Evolutionary conservation across 2,888 invertebrate genomes (phyloP).

Genomic region (Dolichopus griseipennis): DNA sequence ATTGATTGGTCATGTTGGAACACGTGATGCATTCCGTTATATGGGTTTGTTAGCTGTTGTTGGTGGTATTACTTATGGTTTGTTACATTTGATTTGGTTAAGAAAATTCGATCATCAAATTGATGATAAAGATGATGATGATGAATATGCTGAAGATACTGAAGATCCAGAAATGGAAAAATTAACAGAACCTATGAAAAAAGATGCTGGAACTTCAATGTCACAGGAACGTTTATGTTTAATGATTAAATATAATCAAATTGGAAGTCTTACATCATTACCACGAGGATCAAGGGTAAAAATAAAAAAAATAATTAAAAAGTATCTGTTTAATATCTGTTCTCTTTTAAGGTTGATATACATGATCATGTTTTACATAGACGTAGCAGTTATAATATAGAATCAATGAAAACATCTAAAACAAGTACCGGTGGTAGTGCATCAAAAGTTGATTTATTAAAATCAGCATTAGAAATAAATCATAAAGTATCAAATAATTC

Average conservation of each 20-base stretch:
- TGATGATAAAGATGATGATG: conserved; percentile 39
- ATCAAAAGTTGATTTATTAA: conserved; percentile 54
- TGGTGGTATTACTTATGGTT: conserved; percentile 60
- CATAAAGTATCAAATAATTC: conserved; percentile 47
- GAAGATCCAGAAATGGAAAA: conserved; percentile 57
- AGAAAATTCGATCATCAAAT: conserved; percentile 49
- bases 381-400: conserved; percentile 44
- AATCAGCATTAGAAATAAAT: conserved; percentile 61
- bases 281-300: conserved; percentile 55
- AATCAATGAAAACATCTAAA: conserved; percentile 36
- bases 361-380: conserved; percentile 43
- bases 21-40: conserved; percentile 66
- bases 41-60: conserved; percentile 68
- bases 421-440: conserved; percentile 42
- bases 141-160: conserved; percentile 33
- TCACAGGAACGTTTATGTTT: conserved; percentile 63
- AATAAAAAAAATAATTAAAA: conserved; percentile 30
- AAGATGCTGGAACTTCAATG: conserved; percentile 61
- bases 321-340: neutral
- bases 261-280: conserved; percentile 64
- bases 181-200: conserved; percentile 55
- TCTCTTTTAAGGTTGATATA: conserved; percentile 40
- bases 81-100: conserved; percentile 64
- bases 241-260: conserved; percentile 66
- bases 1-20: conserved; percentile 65